Evolutionary conservation across 2,888 invertebrate species (phyloP).

Genomic region (Acleris emargana): DNA sequence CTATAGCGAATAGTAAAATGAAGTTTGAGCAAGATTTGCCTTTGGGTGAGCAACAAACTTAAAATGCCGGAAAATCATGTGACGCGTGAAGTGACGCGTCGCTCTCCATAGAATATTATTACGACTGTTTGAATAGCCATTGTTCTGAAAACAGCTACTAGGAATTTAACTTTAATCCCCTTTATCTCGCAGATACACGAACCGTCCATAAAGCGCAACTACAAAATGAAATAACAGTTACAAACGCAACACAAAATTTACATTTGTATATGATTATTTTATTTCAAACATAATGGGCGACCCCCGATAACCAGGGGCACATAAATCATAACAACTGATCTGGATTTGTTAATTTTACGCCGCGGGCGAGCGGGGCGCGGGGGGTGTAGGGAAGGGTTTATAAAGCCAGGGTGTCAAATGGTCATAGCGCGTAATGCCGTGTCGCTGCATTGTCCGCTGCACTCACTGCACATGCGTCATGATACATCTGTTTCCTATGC

Average conservation of each 20-base stretch:
- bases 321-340: conserved; percentile 76
- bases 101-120: conserved; percentile 9
- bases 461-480: conserved; percentile 66
- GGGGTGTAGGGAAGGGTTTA: conserved; percentile 62
- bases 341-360: conserved; percentile 73
- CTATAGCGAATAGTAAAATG: too few species aligned
- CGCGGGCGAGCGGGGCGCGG: conserved; percentile 44
- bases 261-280: conserved; percentile 68
- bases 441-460: conserved; percentile 50
- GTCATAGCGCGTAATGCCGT: conserved; percentile 46
- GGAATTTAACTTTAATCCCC: conserved; percentile 36
- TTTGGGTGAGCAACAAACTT: background rate
- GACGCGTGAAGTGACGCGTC: conserved; percentile 23
- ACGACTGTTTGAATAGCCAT: conserved; percentile 31
- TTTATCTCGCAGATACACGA: conserved; percentile 32
- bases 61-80: background rate
- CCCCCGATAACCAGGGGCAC: conserved; percentile 60
- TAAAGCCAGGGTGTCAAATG: conserved; percentile 46
- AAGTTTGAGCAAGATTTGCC: background rate
- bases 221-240: conserved; percentile 39
- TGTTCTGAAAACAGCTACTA: conserved; percentile 33
- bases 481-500: conserved; percentile 76
- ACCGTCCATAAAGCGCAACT: conserved; percentile 35
- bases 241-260: conserved; percentile 55
- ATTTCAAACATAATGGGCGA: conserved; percentile 57